These are phyloP conservation scores for Scytalopus superciliaris DNA, from an alignment of 2,113 vertebrate genomes.

Conservation along the genomic window DNA sequence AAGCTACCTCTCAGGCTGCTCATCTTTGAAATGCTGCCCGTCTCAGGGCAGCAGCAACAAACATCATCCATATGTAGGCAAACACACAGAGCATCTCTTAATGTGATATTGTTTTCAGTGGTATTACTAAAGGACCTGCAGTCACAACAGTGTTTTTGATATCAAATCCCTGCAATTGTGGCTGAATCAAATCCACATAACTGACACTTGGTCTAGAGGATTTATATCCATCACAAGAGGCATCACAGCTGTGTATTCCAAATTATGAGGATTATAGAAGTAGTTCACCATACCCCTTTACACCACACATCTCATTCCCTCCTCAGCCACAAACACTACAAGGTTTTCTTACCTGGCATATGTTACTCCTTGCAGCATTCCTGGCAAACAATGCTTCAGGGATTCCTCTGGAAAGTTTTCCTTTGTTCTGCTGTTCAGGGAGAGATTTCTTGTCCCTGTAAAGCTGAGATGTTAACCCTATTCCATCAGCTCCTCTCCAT, in stretches of 20 bases:
- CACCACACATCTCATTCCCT: not conserved
- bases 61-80: accelerated
- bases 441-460: not conserved
- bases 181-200: not conserved
- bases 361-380: not conserved
- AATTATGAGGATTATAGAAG: not conserved
- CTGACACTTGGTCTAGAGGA: not conserved
- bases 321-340: not conserved
- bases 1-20: not conserved
- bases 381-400: not conserved
- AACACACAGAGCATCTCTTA: not conserved
- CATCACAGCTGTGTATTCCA: not conserved
- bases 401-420: not conserved
- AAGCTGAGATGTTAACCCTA: not conserved
- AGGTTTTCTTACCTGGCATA: not conserved
- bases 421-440: not conserved
- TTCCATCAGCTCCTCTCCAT: not conserved
- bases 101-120: not conserved
- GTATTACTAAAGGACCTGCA: not conserved
- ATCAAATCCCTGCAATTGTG: not conserved
- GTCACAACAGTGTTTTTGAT: not conserved
- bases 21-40: not conserved
- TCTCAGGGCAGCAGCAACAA: not conserved
- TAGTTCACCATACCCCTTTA: not conserved
- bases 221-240: not conserved